A percentile compares a stretch with the other conserved stretches of the same genome.
Conservation (phyloP, 2,113 vertebrate species). For the Pterocles burchelli region DNA sequence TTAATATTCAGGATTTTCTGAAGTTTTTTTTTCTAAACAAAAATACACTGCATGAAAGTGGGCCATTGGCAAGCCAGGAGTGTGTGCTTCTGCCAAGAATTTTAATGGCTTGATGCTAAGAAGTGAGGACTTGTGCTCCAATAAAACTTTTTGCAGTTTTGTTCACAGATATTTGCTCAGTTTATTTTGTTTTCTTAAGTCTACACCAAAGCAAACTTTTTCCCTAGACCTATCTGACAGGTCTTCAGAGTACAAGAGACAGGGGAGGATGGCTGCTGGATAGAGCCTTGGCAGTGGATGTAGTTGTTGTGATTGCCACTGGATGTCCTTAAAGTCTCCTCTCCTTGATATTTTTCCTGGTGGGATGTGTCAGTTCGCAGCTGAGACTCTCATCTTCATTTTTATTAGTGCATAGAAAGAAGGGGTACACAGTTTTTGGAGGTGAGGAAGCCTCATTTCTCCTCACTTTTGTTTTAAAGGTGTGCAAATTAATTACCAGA, state of each 20-base stretch:
- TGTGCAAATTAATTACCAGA: not conserved
- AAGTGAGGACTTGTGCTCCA: not conserved
- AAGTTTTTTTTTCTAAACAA: conserved; percentile 33
- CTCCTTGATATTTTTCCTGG: not conserved
- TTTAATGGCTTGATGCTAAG: not conserved
- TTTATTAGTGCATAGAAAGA: not conserved
- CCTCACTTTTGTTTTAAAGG: not conserved
- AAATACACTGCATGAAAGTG: conserved; percentile 40
- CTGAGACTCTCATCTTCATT: rapidly evolving
- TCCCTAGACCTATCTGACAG: not conserved
- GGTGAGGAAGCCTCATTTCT: not conserved
- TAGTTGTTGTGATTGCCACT: not conserved
- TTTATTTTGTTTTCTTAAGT: not conserved
- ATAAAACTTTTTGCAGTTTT: not conserved
- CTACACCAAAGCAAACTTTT: not conserved
- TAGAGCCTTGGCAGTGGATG: not conserved
- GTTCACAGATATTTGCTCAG: not conserved
- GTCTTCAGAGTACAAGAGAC: not conserved
- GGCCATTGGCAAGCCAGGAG: not conserved
- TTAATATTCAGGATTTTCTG: conserved; percentile 48
- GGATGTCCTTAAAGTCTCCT: not conserved
- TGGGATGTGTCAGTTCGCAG: not conserved
- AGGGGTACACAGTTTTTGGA: not conserved
- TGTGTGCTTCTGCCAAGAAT: not conserved
- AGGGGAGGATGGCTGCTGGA: not conserved